Base-by-base conservation (phyloP, 1,140 invertebrate species). In the Drosophila quadrilineata region DNA sequence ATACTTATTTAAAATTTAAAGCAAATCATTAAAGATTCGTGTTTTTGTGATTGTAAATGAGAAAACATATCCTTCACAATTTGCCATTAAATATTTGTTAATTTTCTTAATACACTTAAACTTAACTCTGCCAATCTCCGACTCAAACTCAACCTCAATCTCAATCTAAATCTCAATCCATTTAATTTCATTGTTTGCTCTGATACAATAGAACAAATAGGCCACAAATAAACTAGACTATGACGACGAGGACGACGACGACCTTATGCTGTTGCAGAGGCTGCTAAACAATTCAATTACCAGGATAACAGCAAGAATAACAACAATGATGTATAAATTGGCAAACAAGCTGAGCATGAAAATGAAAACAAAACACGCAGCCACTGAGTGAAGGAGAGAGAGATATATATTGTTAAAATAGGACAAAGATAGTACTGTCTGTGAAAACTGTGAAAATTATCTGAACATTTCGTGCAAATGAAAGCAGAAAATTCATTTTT, bases 391-490 rank as follows among this genome's bases (percentile, higher is more conserved):
- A 64, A 53, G n/a, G n/a, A n/a, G n/a, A n/a, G n/a, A n/a, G n/a
- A n/a, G n/a, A n/a, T n/a, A n/a, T n/a, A n/a, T n/a, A n/a, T n/a
- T n/a, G n/a, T n/a, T n/a, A n/a, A n/a, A n/a, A n/a, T n/a, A n/a
- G n/a, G n/a, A n/a, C n/a, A n/a, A n/a, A n/a, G n/a, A n/a, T n/a
- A n/a, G n/a, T n/a, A n/a, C n/a, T n/a, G n/a, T n/a, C n/a, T n/a
- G n/a, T n/a, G n/a, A n/a, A n/a, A n/a, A n/a, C n/a, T n/a, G 56
- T 75, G 66, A 75, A 70, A 79, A 80, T 80, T 80, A 79, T 79
- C 66, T 71, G 60, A 31, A 45, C 59, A 71, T 79, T 80, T 67
- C 75, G 75, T 80, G 75, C 75, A 80, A 79, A 80, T 66, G 71
- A 46, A 80, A 67, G 71, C 75, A 54, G 60, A 80, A 80, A 71